Base-by-base conservation (phyloP, 1,140 invertebrate genomes). In the Thaumetopoea pityocampa region DNA sequence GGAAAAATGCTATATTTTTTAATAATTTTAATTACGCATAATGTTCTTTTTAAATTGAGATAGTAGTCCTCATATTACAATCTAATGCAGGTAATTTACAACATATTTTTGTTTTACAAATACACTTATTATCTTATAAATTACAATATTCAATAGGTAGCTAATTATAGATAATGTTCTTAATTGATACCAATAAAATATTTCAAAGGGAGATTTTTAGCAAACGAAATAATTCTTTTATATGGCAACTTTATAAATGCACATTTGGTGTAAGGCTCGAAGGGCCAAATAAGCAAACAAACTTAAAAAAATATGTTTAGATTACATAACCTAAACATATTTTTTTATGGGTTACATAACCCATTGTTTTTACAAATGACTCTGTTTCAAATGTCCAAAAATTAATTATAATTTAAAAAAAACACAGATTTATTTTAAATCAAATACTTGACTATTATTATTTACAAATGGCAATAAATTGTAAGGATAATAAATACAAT, bases 51-150 rank as follows among this genome's bases (percentile, higher is more conserved):
- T 52, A 43, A 53, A 49, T 64, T 32, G 44, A 55, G 27, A 44
- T 58, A 58, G 53, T 56, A 46, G 47, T 62, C 46, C 45, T 47
- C 44, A 52, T 29, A 32, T 54, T 55, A 59, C 48, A 54, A 43
- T 54, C 54, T 48, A 50, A 26, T 50, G 28, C n/a, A n/a, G n/a
- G n/a, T 40, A 47, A 43, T 57, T 37, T 54, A 63, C 55, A 58
- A 51, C 24, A 23, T 37, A 34, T 53, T 43, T 33, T 46, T 35
- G n/a, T n/a, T n/a, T n/a, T 48, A 41, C 38, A 43, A 35, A 37
- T 38, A 46, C 27, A 20, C 36, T 51, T 40, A 33, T 16, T 36
- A 14, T 17, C 22, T 9, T n/a, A 30, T 30, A 30, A 41, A 40
- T 45, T 41, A 50, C 38, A 43, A 38, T 38, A 19, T 37, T n/a